Percentiles rank a stretch among this genome's conserved stretches.
These are phyloP conservation scores for Patella caerulea DNA, from an alignment of 2,888 invertebrate species.

Conservation along the genomic window DNA sequence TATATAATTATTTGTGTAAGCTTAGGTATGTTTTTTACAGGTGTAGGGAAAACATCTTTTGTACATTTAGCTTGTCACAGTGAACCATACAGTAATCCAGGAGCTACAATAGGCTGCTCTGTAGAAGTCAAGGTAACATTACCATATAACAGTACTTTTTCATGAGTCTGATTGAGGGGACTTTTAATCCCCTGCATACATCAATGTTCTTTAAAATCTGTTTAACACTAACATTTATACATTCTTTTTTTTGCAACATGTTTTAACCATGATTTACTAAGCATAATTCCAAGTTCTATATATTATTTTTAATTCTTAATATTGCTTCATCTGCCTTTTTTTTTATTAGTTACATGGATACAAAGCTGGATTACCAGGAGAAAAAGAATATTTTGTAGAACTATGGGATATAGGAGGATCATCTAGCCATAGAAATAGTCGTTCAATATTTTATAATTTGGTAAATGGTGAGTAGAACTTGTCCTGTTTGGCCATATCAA, in stretches of 20 bases:
- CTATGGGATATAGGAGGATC: slow-evolving; percentile 98
- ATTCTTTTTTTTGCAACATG: too few relatives aligned
- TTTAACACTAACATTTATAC: too few relatives aligned
- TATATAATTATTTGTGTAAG: not conserved
- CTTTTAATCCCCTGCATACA: too few relatives aligned
- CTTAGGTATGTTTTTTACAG: slow-evolving; percentile 72
- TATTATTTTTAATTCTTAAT: too few relatives aligned
- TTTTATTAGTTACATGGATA: slow-evolving; percentile 83
- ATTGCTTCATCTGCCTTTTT: not conserved
- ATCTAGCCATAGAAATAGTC: slow-evolving; percentile 90
- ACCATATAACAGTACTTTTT: too few relatives aligned
- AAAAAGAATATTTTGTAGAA: slow-evolving; percentile 92
- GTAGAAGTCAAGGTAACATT: slow-evolving; percentile 85
- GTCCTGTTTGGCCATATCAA: not conserved
- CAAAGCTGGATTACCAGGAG: slow-evolving; percentile 92
- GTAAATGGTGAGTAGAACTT: slow-evolving; percentile 81
- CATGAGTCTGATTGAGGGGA: too few relatives aligned
- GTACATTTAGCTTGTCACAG: slow-evolving; percentile 92
- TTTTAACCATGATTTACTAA: too few relatives aligned
- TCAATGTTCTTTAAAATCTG: too few relatives aligned
- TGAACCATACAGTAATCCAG: slow-evolving; percentile 86
- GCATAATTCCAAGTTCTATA: too few relatives aligned
- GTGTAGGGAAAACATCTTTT: slow-evolving; percentile 96
- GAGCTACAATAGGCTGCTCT: slow-evolving; percentile 97
- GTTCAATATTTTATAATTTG: slow-evolving; percentile 93